Evolutionary conservation across 2,888 invertebrate genomes (phyloP), one percentile per base, ranked within the genome.

Genomic region (Tetrapedia diversipes): DNA sequence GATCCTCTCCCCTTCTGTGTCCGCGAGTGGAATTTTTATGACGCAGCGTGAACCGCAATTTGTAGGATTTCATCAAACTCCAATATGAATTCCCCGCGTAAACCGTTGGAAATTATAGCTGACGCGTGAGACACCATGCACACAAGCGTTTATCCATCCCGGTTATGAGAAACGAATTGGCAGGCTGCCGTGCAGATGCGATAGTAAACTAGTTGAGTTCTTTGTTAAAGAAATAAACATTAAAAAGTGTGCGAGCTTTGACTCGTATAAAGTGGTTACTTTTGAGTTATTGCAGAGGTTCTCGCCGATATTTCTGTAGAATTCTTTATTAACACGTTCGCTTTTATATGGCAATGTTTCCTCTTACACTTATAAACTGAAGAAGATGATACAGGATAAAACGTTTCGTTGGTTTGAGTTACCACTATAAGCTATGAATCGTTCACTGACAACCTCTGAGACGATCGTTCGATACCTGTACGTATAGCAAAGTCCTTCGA

Each of bases 51-150:
- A 56, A 16, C 59, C 39, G 63, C 59, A 63, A 78, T 76, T 80
- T 72, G 65, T 60, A 63, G 71, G 70, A 77, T 78, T 78, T 63
- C 72, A 77, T 68, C 57, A 75, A 79, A 70, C 39, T 60, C 63
- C 59, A 74, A 79, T 81, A 81, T 72, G 65, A 81, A 81, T 83
- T 83, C 76, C 54, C 24, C n/a, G 61, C 54, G 68, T 61, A 53
- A 54, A 29, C 43, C 43, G 41, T 29, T n/a, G n/a, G 45, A 47
- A 79, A 79, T 83, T 81, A 83, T 81, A 61, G 77, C 37, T 24
- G n/a, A 16, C 41, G 64, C 78, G 83, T 83, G 83, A 76, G 57
- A 56, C 53, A 43, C 34, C 7, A 49, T 45, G 10, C 19, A 14
- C 19, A 14, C 14, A 51, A 37, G 10, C 24, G 47, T 53, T 57